Percentiles rank a stretch among this genome's conserved stretches.
phyloP scores from a whole-genome alignment of 1,140 invertebrate genomes.

The Drosophila bifasciata region DNA sequence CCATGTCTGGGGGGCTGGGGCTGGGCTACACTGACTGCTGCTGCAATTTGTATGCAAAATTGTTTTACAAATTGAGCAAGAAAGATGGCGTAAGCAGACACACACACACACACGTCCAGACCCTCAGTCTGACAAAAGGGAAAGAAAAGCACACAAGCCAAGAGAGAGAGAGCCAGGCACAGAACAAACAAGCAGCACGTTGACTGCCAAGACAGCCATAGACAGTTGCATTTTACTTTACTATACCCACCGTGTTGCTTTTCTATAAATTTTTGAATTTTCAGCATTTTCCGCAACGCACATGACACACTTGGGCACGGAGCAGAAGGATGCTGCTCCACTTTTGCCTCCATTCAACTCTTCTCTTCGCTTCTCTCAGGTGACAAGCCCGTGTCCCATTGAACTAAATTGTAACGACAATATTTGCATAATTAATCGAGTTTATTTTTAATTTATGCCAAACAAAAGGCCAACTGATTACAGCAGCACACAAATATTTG shows the following conservation, averaged over 20 bases:
- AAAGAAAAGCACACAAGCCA: slow-evolving; percentile 43
- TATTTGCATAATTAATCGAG: slow-evolving; percentile 80
- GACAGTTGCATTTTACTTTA: slow-evolving; percentile 62
- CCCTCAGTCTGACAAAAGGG: slow-evolving; percentile 28
- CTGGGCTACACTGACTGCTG: slow-evolving; percentile 43
- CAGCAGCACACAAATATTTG: slow-evolving; percentile 19
- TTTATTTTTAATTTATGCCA: slow-evolving; percentile 77
- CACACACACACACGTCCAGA: slow-evolving; percentile 11
- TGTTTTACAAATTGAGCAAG: slow-evolving; percentile 82
- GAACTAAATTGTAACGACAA: slow-evolving; percentile 43
- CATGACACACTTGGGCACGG: slow-evolving; percentile 42
- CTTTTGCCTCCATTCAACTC: slow-evolving; percentile 1
- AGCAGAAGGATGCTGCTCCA: slow-evolving; percentile 2
- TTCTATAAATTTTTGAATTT: slow-evolving; percentile 73
- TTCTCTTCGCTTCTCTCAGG: not conserved
- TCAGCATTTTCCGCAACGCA: slow-evolving; percentile 29
- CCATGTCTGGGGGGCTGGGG: slow-evolving; percentile 51
- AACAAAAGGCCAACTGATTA: slow-evolving; percentile 73
- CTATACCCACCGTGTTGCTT: slow-evolving; percentile 25
- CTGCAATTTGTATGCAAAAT: slow-evolving; percentile 83
- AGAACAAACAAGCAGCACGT: slow-evolving; percentile 45
- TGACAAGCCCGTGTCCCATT: slow-evolving; percentile 4
- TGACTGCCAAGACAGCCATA: slow-evolving; percentile 43
- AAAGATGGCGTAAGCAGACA: slow-evolving; percentile 78
- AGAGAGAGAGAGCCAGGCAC: slow-evolving; percentile 4